These are phyloP conservation scores for Ormyrus nitidulus DNA, from an alignment of 2,888 invertebrate species.

Conservation along the genomic window DNA sequence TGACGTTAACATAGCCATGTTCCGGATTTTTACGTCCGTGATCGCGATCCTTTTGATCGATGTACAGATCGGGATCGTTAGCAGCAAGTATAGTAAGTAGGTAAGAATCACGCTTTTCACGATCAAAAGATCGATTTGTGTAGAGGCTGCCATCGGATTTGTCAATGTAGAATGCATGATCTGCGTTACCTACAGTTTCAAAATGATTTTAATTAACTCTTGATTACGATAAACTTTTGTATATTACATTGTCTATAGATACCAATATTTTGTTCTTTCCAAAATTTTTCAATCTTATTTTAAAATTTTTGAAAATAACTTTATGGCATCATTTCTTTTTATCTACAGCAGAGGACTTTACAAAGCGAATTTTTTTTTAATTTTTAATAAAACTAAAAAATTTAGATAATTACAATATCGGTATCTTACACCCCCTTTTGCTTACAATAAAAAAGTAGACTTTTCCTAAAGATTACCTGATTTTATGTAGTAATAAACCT, in stretches of 20 bases:
- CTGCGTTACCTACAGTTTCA: slow-evolving; percentile 82
- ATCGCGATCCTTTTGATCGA: slow-evolving; percentile 73
- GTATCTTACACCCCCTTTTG: too few species aligned
- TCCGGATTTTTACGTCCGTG: slow-evolving; percentile 74
- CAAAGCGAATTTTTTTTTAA: too few species aligned
- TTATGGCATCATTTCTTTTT: too few species aligned
- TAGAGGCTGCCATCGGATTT: slow-evolving; percentile 87
- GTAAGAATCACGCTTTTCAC: slow-evolving; percentile 86
- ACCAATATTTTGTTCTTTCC: too few species aligned
- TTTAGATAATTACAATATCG: too few species aligned
- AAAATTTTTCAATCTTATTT: too few species aligned
- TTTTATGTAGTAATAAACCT: slow-evolving; percentile 89
- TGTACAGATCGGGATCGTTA: slow-evolving; percentile 87
- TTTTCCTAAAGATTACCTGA: slow-evolving; percentile 66
- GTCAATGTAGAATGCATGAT: slow-evolving; percentile 86
- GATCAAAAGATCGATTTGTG: slow-evolving; percentile 88
- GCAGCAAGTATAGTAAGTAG: slow-evolving; percentile 88
- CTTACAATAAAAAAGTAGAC: too few species aligned
- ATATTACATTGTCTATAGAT: too few species aligned
- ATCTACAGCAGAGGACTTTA: too few species aligned
- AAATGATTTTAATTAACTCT: slow-evolving; percentile 2
- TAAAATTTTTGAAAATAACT: too few species aligned
- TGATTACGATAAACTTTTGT: background rate
- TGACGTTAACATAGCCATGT: slow-evolving; percentile 84
- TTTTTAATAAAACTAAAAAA: too few species aligned